Conservation (phyloP, 2,113 vertebrate genomes). For the Pluvianellus socialis region DNA sequence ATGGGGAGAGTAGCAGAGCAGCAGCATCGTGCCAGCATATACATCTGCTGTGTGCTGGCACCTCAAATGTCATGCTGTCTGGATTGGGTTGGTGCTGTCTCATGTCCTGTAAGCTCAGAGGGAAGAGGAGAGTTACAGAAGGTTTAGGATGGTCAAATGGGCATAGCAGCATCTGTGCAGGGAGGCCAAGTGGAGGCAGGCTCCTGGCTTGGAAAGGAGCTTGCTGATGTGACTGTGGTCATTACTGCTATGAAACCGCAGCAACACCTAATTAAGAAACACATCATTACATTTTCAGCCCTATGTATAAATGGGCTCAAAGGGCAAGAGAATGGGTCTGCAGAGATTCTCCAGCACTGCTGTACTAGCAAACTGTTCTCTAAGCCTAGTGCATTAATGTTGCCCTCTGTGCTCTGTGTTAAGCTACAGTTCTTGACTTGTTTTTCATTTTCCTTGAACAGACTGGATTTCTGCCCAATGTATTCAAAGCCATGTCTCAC, state of each 20-base stretch:
- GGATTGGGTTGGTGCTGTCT: not conserved
- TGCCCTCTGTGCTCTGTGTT: not conserved
- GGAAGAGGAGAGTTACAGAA: not conserved
- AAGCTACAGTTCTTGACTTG: not conserved
- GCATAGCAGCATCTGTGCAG: not conserved
- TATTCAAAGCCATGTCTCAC: constrained; percentile 81
- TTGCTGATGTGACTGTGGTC: not conserved
- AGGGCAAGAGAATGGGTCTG: not conserved
- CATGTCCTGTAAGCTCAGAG: accelerated
- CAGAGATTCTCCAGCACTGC: not conserved
- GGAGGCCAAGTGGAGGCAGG: not conserved
- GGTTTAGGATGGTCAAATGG: not conserved
- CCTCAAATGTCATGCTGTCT: accelerated
- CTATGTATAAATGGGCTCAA: not conserved
- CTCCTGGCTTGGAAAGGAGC: not conserved
- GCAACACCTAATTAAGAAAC: not conserved
- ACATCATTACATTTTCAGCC: not conserved
- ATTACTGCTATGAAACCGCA: not conserved
- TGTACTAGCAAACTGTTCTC: not conserved
- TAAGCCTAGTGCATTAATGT: too few relatives aligned
- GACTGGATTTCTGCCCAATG: constrained; percentile 83
- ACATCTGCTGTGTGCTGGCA: not conserved
- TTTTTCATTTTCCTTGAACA: constrained; percentile 23
- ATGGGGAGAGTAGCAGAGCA: not conserved
- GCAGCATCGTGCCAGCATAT: not conserved